Percentiles rank a stretch among this genome's conserved stretches.
Conservation (phyloP, 2,888 invertebrate species). For the Lepidonotus clava region DNA sequence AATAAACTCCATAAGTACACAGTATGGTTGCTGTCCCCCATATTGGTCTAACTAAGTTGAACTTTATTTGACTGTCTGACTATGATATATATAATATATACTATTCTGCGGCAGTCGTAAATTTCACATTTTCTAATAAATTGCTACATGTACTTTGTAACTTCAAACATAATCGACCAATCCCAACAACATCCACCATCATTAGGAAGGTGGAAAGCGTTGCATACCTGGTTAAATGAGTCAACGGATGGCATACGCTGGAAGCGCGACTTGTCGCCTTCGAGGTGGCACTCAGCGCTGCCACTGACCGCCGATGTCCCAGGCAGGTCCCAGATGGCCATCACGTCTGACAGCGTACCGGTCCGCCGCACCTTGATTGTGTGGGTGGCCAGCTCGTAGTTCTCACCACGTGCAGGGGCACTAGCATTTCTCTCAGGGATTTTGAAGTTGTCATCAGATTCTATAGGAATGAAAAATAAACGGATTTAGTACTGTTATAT, state of each 20-base stretch:
- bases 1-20: too few species aligned
- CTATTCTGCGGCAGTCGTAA: too few species aligned
- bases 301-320: conserved; percentile 78
- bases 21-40: too few species aligned
- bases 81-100: too few species aligned
- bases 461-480: conserved; percentile 2
- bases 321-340: conserved; percentile 82
- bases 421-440: neutral
- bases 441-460: conserved; percentile 33
- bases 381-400: conserved; percentile 83
- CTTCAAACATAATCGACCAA: too few species aligned
- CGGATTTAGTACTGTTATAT: neutral
- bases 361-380: conserved; percentile 83
- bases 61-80: too few species aligned
- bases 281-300: conserved; percentile 74
- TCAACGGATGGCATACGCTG: conserved; percentile 82
- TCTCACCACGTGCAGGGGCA: conserved; percentile 57
- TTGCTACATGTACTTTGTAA: neutral
- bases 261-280: conserved; percentile 77
- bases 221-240: conserved; percentile 82
- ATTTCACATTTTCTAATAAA: too few species aligned
- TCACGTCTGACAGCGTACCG: conserved; percentile 83
- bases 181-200: too few species aligned
- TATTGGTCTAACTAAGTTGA: too few species aligned
- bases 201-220: too few species aligned